Evolutionary conservation across 2,888 invertebrate species (phyloP), one percentile per base, ranked within the genome.

Genomic region (Noctua pronuba): DNA sequence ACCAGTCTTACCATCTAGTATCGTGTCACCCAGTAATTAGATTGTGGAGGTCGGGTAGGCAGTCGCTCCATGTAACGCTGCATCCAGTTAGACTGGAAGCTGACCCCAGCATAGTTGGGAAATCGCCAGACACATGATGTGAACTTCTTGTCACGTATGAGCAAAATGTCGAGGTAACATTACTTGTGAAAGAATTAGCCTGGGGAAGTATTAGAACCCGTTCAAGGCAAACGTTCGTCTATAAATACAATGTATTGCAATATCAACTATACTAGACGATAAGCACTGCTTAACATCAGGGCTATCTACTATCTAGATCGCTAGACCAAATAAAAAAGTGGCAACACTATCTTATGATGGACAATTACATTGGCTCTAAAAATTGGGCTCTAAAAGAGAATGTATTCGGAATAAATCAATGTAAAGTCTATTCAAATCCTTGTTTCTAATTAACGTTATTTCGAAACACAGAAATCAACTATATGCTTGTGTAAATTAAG

Each of bases 361-460:
- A 62, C 13, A 41, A 46, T 44, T 31, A 58, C n/a, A n/a, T n/a
- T n/a, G n/a, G n/a, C n/a, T n/a, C n/a, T n/a, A n/a, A n/a, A n/a
- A 8, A 38, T 49, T 31, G 16, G 13, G 24, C 28, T 58, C 8
- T 13, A 52, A 44, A 66, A 80, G 44, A 44, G n/a, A 73, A 8
- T 21, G 24, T 41, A 65, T 73, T 41, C 21, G 67, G 62, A 67
- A 67, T 52, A 60, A 60, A 75, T 75, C 52, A 67, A n/a, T 21
- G 58, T 60, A 60, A 28, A 16, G 60, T 35, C 31, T 35, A 35
- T 62, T 21, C 31, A 62, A 60, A 21, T 60, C 10, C 18, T 31
- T 60, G 10, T 31, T 60, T 31, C 31, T 60, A 10, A 21, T 35
- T 21, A 21, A 10, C 1, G 8, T 62, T 62, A 21, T 10, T 21